Evolutionary conservation across 53 echinoderm and acorn worm species (phyloP), one percentile per base, ranked within the genome.

Genomic region (Temnopleurus reevesii): DNA sequence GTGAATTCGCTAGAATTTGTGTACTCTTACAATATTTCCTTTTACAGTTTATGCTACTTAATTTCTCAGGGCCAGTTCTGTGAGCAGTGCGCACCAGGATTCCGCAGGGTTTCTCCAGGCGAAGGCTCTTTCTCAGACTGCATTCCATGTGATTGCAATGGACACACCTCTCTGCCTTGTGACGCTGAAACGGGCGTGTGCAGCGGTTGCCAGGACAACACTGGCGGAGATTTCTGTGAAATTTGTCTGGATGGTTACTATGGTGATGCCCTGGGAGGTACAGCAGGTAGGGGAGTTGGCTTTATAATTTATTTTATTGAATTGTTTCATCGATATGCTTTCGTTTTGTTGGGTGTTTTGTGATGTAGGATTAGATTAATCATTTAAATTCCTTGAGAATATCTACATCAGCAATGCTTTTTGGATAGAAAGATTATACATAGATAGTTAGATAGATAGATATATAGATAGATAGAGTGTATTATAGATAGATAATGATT

Each of bases 181-280:
- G 77, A 97, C 76, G 84, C 85, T 13, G 90, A 90, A 45, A 94
- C 94, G 0, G 97, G 97, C 1, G 86, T 66, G 1, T 97, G 97
- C 91, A 82, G 59, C 30, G 90, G 83, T 4, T 97, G 97, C 46
- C 45, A 57, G 7, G 89, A 97, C 83, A 95, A 95, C 90, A 95
- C 97, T 0, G 94, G 81, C 10, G 97, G 97, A 33, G 93, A 93
- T 23, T 84, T 77, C 89, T 97, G 97, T 49, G 81, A 95, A 79
- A 4, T 91, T 0, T 97, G 97, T 80, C 29, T 47, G 8, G 94
- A 95, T 46, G 97, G 97, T 90, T 97, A 94, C 94, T 95, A 90
- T 87, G 97, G 97, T 12, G 56, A 94, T 80, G 97, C 97, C 24
- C 90, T 89, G 1, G 58, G 46, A 12, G 93, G 97, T 55, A 94